Base-by-base conservation (phyloP, 1,140 invertebrate genomes). In the Physella acuta region DNA sequence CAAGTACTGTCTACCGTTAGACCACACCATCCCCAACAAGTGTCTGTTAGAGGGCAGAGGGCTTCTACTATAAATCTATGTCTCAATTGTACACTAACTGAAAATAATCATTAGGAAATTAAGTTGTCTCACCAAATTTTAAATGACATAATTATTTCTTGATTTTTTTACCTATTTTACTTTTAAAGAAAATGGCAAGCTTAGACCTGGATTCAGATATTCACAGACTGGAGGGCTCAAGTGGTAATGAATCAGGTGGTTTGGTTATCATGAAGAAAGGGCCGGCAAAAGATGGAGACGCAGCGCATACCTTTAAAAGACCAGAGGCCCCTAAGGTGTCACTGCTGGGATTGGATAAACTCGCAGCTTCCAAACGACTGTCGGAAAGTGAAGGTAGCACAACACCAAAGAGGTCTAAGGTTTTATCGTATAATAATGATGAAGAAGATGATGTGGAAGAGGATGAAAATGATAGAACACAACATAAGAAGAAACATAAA, bases 161-260 rank as follows among this genome's bases (percentile, higher is more conserved):
- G n/a, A n/a, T n/a, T n/a, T n/a, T n/a, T n/a, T n/a, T n/a, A n/a
- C n/a, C n/a, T n/a, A n/a, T n/a, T n/a, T n/a, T n/a, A n/a, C n/a
- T n/a, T n/a, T n/a, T n/a, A n/a, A n/a, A n/a, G n/a, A n/a, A n/a
- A 16, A 72, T 59, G 49, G 36, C 80, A 53, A 73, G 74, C 4
- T 75, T 75, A 53, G 76, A 79, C 65, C 74, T 81, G 30, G 78
- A 80, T 56, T 71, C 72, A 14, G 73, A 76, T 30, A 65, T 95
- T 63, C 92, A 95, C 86, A 89, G 92, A 68, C 87, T 97, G 73
- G 93, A 93, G 83, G 94, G 94, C 11, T 89, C 87, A n/a, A 87
- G 88, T n/a, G 87, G 86, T 2, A 87, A 89, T 68, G 88, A 91
- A 81, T 86, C 87, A 73, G 94, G 93, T 24, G 93, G 95, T 39